Percentiles rank a stretch among this genome's conserved stretches.
phyloP scores from a whole-genome alignment of 2,888 invertebrate genomes.

The Protophormia terraenovae region DNA sequence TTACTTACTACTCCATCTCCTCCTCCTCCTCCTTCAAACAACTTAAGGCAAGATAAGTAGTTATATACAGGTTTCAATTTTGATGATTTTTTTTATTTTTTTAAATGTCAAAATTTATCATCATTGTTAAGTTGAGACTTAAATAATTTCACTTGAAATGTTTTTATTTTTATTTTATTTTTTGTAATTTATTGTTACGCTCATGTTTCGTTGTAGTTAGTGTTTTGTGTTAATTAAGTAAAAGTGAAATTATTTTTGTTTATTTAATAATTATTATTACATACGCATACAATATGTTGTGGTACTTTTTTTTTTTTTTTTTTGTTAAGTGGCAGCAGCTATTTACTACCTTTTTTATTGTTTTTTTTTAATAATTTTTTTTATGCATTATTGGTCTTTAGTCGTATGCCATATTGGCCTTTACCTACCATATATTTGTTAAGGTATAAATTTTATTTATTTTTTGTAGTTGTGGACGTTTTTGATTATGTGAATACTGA shows the following conservation, averaged over 20 bases:
- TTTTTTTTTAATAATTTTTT: conserved; percentile 7
- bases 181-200: conserved; percentile 31
- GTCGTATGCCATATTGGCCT: background rate
- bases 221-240: conserved; percentile 52
- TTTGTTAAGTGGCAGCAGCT: background rate
- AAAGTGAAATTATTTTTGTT: conserved; percentile 68
- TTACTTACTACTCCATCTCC: too few relatives aligned
- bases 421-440: conserved; percentile 17
- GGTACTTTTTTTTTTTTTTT: background rate
- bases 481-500: conserved; percentile 60
- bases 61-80: conserved; percentile 17
- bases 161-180: conserved; percentile 16
- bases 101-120: conserved; percentile 57
- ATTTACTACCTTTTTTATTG: conserved; percentile 21
- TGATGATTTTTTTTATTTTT: background rate
- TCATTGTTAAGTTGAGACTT: conserved; percentile 7
- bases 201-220: background rate
- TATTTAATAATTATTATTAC: conserved; percentile 63
- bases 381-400: background rate
- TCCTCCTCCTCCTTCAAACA: background rate
- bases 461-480: background rate
- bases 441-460: background rate
- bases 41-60: background rate
- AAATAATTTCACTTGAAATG: conserved; percentile 59
- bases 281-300: conserved; percentile 27